Conservation (phyloP, 2,888 invertebrate species). For the Agriopis marginaria region DNA sequence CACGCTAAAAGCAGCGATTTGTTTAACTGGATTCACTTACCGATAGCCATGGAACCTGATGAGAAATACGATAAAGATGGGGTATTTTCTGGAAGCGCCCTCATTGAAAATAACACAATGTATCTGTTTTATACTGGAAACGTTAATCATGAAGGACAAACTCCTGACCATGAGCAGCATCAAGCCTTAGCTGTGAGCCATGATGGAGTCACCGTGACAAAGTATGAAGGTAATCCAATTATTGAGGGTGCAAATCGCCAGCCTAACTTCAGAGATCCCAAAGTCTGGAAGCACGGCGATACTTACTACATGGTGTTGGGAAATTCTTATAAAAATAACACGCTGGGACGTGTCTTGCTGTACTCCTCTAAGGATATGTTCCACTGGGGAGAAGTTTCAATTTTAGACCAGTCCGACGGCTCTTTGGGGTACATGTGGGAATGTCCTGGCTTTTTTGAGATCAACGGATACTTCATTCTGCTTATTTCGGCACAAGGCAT, state of each 20-base stretch:
- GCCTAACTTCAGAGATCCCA: constrained; percentile 80
- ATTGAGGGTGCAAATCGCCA: constrained; percentile 62
- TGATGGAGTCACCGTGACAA: constrained; percentile 68
- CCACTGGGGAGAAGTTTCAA: constrained; percentile 63
- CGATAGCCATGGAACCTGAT: constrained; percentile 79
- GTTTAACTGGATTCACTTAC: constrained; percentile 77
- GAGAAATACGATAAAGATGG: constrained; percentile 67
- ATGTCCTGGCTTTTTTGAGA: constrained; percentile 81
- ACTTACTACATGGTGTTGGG: constrained; percentile 78
- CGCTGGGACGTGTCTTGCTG: constrained; percentile 66
- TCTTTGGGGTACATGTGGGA: constrained; percentile 79
- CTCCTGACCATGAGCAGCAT: constrained; percentile 61
- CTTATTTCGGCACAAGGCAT: constrained; percentile 79
- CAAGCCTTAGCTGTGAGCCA: constrained; percentile 69
- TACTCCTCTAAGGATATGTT: constrained; percentile 68
- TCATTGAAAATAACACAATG: constrained; percentile 69
- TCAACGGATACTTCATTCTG: constrained; percentile 68
- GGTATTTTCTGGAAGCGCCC: constrained; percentile 81
- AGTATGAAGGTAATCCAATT: constrained; percentile 70
- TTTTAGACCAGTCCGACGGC: constrained; percentile 67
- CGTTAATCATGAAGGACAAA: constrained; percentile 57
- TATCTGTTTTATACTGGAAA: constrained; percentile 76
- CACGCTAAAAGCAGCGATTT: constrained; percentile 79
- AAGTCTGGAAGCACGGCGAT: constrained; percentile 73
- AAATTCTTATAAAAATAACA: constrained; percentile 65